Evolutionary conservation across 1,140 invertebrate genomes (phyloP), one percentile per base, ranked within the genome.

Genomic region (Aphelinus certus): DNA sequence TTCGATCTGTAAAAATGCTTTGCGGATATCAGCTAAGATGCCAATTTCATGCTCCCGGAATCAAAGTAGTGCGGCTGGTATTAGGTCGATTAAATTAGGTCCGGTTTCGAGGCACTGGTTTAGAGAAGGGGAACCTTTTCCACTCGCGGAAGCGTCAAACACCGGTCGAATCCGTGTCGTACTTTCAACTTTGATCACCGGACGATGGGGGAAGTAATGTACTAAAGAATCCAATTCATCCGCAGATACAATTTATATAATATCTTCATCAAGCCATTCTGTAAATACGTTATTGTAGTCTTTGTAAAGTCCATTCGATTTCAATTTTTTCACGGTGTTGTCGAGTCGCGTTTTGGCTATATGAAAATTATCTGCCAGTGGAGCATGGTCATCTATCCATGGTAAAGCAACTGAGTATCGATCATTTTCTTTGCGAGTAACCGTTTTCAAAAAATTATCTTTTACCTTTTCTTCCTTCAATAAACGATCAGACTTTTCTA

Each of bases 11-110:
- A 53, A 53, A 53, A 53, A 53, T 53, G 51, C 51, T 5, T 53
- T 53, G 3, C 9, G 3, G 9, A 53, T 53, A 53, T 53, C 51
- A 9, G 9, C 9, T 53, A 9, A 5, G 9, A 5, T 9, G 3
- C 82, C 86, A 56, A 85, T 80, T 58, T 71, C 76, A n/a, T 75
- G 75, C 48, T 69, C 53, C 58, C 86, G 69, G 76, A 89, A 89
- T n/a, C 79, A 60, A 9, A 83, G 42, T 42, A 88, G 58, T 47
- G 88, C 71, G 3, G 78, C 57, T 10, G 85, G 83, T 7, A 88
- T 84, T 0, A 79, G 45, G 71, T 88, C 83, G n/a, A 88, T 78
- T 2, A 88, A 73, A 79, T 88, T 88, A 5, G 77, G 73, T 43
- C 85, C 85, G 57, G 66, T 78, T 75, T 78, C 65, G 2, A 79